Evolutionary conservation across 2,797 vertebrate species (phyloP).

Genomic region (Alfaro cultratus): DNA sequence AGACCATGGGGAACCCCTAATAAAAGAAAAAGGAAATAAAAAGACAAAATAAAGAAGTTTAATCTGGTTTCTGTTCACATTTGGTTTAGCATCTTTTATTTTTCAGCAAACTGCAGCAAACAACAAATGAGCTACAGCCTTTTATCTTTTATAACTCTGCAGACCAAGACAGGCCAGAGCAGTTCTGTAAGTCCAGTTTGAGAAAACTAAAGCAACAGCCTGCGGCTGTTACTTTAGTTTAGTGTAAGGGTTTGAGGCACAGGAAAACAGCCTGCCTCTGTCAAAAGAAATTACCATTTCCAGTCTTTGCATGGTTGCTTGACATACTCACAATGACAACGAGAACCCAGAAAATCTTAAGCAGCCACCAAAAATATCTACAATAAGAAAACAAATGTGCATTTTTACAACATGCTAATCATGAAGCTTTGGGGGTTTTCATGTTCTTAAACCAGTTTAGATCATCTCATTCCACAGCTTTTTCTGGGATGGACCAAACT

Average conservation of each 20-base stretch:
- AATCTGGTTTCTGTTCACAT: not conserved
- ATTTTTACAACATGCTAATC: not conserved
- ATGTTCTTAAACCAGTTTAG: not conserved
- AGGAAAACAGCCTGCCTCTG: constrained; percentile 1
- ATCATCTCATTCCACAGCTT: not conserved
- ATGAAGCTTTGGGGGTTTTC: not conserved
- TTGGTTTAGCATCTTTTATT: constrained; percentile 23
- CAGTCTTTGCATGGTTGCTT: not conserved
- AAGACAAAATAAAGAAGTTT: not conserved
- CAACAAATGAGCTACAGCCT: constrained; percentile 18
- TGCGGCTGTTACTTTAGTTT: not conserved
- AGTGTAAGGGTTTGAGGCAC: constrained; percentile 6
- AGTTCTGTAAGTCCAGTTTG: not conserved
- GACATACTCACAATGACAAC: constrained; percentile 11
- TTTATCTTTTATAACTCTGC: constrained; percentile 4
- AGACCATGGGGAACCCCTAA: not conserved
- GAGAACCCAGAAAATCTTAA: constrained; percentile 9
- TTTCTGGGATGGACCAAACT: not conserved
- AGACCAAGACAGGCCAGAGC: not conserved
- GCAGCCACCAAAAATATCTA: not conserved
- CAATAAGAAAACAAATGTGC: not conserved
- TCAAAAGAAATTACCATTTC: constrained; percentile 8
- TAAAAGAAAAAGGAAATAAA: not conserved
- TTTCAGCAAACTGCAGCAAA: constrained; percentile 7
- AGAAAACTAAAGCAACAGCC: constrained; percentile 2